Evolutionary conservation across 2,113 vertebrate genomes (phyloP), one percentile per base, ranked within the genome.

Genomic region (Orthonyx spaldingii): DNA sequence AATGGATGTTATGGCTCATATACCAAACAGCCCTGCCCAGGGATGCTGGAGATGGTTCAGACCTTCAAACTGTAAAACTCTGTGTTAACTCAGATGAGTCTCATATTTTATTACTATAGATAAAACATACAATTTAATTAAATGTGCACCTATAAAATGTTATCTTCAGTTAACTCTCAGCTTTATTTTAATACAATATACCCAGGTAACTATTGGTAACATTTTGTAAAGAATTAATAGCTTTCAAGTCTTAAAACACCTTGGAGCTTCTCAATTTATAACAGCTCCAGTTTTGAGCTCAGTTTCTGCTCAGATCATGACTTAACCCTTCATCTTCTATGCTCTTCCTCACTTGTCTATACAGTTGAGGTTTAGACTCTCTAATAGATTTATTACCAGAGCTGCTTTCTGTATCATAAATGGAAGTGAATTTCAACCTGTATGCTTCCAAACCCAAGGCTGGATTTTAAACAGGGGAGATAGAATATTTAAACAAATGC

Each of bases 111-210:
- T 89, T 90, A 72, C 79, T 84, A 46, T 47, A 93, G 82, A 90
- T 92, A 84, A 95, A 97, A 91, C 69, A 81, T 76, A 84, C 71
- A 75, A 75, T 94, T 96, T 89, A 97, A 90, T 97, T 95, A 92
- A 93, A 79, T 0, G 1, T 49, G 49, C 37, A 85, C 47, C 79
- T 92, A 81, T 95, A 92, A 94, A 94, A 90, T 56, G 24, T 70
- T 87, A 75, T 55, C 55, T 91, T 96, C 93, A n/a, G 78, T 90
- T 95, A 93, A 94, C 64, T 53, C 60, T 64, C 12, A 4, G 56
- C 72, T 95, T 94, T 93, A 49, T 86, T 96, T 95, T 79, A 93
- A 91, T 89, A 80, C 55, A 86, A 49, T 44, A 56, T 86, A 92
- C 44, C 47, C 28, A 94, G 56, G 78, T 95, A 87, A 95, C 84